A percentile compares a stretch with the other conserved stretches of the same genome.
phyloP scores from a whole-genome alignment of 2,888 invertebrate species.

The Epistrophe grossulariae region DNA sequence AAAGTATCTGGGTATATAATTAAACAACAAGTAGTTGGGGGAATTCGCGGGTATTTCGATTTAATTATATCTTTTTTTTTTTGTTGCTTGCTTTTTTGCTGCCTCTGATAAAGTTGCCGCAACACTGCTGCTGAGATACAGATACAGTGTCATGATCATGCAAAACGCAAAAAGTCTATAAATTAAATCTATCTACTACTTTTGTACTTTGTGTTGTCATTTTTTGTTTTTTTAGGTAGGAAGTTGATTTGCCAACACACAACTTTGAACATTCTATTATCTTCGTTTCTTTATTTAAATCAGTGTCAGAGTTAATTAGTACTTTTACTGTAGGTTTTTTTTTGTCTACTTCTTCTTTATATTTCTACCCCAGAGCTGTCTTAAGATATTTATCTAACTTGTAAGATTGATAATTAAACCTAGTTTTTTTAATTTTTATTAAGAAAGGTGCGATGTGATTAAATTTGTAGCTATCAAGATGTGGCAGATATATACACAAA shows the following conservation, averaged over 20 bases:
- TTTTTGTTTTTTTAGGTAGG: slow-evolving; percentile 11
- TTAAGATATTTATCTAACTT: slow-evolving; percentile 35
- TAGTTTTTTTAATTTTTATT: neutral
- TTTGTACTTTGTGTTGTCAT: slow-evolving; percentile 9
- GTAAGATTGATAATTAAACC: slow-evolving; percentile 41
- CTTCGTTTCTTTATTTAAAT: slow-evolving; percentile 43
- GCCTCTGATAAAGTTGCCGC: slow-evolving; percentile 2
- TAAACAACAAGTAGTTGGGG: slow-evolving; percentile 19
- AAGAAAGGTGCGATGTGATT: slow-evolving; percentile 30
- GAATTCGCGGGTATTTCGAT: slow-evolving; percentile 24
- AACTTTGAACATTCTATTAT: slow-evolving; percentile 33
- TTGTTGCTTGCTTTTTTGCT: neutral
- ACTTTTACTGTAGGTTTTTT: slow-evolving; percentile 45
- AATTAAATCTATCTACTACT: slow-evolving; percentile 42
- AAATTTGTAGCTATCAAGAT: slow-evolving; percentile 33
- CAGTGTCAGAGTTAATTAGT: slow-evolving; percentile 63
- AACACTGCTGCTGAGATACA: neutral
- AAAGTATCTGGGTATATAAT: slow-evolving; percentile 4
- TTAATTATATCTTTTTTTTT: slow-evolving; percentile 23
- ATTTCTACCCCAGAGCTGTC: slow-evolving; percentile 17
- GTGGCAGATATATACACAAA: neutral
- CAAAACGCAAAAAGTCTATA: slow-evolving; percentile 32
- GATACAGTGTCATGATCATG: slow-evolving; percentile 60
- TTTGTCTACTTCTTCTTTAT: neutral
- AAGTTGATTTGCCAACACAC: slow-evolving; percentile 14